These are phyloP conservation scores for Phodopus roborovskii DNA, from an alignment of 2,113 vertebrate genomes.

Conservation along the genomic window DNA sequence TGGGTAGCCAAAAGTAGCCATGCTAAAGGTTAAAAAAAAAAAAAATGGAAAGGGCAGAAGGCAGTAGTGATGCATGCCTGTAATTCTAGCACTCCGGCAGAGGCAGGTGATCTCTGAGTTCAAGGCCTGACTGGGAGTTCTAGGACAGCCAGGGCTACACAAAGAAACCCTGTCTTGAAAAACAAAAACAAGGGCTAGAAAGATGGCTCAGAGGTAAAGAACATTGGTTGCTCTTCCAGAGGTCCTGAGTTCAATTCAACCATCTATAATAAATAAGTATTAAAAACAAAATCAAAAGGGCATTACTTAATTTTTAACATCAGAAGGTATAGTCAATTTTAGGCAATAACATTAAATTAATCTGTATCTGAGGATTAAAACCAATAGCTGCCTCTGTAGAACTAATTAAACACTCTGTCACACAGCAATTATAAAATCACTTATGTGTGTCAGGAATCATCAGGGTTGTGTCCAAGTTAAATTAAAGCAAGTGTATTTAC, in stretches of 20 bases:
- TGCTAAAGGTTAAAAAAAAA: not conserved
- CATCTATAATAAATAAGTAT: too few relatives aligned
- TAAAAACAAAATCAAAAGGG: conserved; percentile 18
- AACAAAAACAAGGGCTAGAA: too few relatives aligned
- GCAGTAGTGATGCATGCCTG: not conserved
- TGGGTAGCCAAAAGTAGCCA: conserved; percentile 13
- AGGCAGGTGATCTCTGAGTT: not conserved
- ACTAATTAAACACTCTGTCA: conserved; percentile 45
- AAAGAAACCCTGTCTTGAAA: not conserved
- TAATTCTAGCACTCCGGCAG: not conserved
- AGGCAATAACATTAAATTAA: not conserved
- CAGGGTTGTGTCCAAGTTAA: conserved; percentile 43
- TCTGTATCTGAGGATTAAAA: conserved; percentile 37
- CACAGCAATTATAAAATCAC: conserved; percentile 31
- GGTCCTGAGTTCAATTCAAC: too few relatives aligned
- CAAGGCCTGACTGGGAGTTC: not conserved
- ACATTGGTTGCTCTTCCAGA: too few relatives aligned
- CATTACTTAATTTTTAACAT: conserved; percentile 47
- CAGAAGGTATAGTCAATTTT: conserved; percentile 44
- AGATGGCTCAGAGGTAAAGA: too few relatives aligned
- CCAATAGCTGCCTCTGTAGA: conserved; percentile 7
- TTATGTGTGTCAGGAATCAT: conserved; percentile 38
- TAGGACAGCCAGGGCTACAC: not conserved
- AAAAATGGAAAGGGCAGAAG: not conserved
- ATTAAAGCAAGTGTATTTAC: conserved; percentile 63